These are phyloP conservation scores for Tiliacea citrago DNA, from an alignment of 2,888 invertebrate genomes.

Conservation along the genomic window DNA sequence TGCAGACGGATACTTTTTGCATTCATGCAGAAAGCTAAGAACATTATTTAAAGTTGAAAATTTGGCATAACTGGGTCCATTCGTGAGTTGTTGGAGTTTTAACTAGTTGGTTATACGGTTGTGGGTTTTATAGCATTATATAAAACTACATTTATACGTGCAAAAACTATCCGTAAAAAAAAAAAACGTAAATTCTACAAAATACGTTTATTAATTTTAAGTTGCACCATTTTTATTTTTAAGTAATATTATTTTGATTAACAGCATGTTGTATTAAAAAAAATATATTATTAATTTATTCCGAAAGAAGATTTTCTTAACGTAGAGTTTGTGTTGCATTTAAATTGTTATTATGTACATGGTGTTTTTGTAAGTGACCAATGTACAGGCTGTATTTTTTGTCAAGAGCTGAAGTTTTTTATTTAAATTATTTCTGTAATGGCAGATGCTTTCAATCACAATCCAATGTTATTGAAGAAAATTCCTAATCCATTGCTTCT, in stretches of 20 bases:
- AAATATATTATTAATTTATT: background rate
- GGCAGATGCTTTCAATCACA: too few species aligned
- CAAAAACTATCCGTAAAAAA: conserved; percentile 16
- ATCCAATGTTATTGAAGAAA: too few species aligned
- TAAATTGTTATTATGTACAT: conserved; percentile 39
- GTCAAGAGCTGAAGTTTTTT: background rate
- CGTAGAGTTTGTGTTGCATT: conserved; percentile 65
- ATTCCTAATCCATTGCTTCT: too few species aligned
- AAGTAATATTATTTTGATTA: conserved; percentile 21
- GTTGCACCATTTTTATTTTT: conserved; percentile 40
- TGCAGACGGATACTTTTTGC: conserved; percentile 32
- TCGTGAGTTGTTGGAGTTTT: background rate
- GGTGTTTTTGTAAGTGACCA: conserved; percentile 19
- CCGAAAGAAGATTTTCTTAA: conserved; percentile 19
- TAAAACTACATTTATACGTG: background rate
- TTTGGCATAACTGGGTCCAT: background rate
- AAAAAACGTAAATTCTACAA: conserved; percentile 63
- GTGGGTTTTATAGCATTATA: too few species aligned
- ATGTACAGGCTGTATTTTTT: conserved; percentile 10
- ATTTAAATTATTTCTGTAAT: too few species aligned
- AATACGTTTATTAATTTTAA: conserved; percentile 23
- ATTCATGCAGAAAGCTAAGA: background rate
- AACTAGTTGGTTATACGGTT: too few species aligned
- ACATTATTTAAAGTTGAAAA: too few species aligned
- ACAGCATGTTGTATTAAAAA: conserved; percentile 53